Evolutionary conservation across 2,888 invertebrate species (phyloP), one percentile per base, ranked within the genome.

Genomic region (Argyresthia albistria): DNA sequence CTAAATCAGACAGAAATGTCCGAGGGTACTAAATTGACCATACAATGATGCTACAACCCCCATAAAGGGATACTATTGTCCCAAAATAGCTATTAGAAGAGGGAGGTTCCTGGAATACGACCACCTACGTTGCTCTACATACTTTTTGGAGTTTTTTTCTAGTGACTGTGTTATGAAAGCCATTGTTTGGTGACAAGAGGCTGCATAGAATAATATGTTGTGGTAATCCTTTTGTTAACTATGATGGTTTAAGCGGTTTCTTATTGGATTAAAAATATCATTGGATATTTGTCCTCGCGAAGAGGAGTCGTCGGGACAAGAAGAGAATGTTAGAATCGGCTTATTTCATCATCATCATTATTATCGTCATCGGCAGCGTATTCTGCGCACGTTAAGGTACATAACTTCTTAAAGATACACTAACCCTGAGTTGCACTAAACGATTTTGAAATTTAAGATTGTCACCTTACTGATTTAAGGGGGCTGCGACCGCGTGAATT

Each of bases 71-170:
- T 48, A 72, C 59, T 65, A 71, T 70, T 70, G 73, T 68, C 67
- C 67, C 65, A 58, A 54, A 58, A 63, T 59, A 56, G 58, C 71
- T 67, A 73, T 71, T 73, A 70, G 64, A 64, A 69, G 74, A 75
- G 79, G 81, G 74, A 76, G 72, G 61, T 81, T 84, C 83, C 63
- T 51, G 68, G 83, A 83, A 83, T 52, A 64, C 84, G 84, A 84
- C 84, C 83, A 63, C 70, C 67, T 12, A 48, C 67, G 76, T 77
- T 78, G 79, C 77, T 76, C 73, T 70, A 77, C 62, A 73, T 77
- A 25, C 25, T 25, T 61, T 73, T 74, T 57, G 51, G 57, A 59
- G 59, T 63, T 64, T 60, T 39, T 46, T 42, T 16, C 12, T 54
- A 55, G 54, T 58, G 49, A 36, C 55, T 63, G 60, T 37, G 46